These are phyloP conservation scores for Parazoanthus atlanticus DNA, from an alignment of 92 coral and sea anemone genomes.

Conservation along the genomic window DNA sequence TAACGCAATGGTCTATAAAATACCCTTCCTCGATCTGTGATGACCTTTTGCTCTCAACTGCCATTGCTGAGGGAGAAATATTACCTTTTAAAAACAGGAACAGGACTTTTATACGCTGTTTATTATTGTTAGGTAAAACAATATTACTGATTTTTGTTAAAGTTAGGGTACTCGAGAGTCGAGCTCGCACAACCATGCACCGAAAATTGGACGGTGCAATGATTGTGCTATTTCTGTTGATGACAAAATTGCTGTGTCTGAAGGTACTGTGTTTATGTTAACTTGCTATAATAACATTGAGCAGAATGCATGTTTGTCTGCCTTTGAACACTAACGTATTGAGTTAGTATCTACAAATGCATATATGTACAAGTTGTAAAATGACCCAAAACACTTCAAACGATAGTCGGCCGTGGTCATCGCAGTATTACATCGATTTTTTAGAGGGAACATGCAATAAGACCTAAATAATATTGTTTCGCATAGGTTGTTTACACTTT, in stretches of 20 bases:
- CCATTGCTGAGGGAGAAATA: background rate
- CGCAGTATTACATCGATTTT: background rate
- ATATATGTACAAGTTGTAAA: too few species aligned
- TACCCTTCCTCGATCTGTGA: background rate
- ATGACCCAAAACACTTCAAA: background rate
- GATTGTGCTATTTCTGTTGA: background rate
- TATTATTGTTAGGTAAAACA: background rate
- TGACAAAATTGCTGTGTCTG: background rate
- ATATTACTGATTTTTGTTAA: too few species aligned
- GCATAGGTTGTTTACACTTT: too few species aligned
- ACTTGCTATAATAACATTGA: background rate
- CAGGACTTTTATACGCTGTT: background rate
- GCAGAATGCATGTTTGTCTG: background rate
- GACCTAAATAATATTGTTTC: too few species aligned
- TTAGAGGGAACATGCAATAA: too few species aligned
- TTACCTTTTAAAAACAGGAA: background rate
- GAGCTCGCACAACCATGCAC: background rate
- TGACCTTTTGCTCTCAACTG: background rate
- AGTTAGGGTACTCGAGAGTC: background rate
- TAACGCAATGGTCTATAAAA: background rate
- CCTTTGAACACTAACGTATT: too few species aligned
- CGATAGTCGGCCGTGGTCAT: background rate
- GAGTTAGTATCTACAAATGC: background rate
- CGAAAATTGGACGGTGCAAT: background rate
- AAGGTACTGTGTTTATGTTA: slow-evolving; percentile 7